A percentile compares a stretch with the other conserved stretches of the same genome.
These are phyloP conservation scores for Mimachlamys varia DNA, from an alignment of 2,888 invertebrate genomes.

Conservation along the genomic window DNA sequence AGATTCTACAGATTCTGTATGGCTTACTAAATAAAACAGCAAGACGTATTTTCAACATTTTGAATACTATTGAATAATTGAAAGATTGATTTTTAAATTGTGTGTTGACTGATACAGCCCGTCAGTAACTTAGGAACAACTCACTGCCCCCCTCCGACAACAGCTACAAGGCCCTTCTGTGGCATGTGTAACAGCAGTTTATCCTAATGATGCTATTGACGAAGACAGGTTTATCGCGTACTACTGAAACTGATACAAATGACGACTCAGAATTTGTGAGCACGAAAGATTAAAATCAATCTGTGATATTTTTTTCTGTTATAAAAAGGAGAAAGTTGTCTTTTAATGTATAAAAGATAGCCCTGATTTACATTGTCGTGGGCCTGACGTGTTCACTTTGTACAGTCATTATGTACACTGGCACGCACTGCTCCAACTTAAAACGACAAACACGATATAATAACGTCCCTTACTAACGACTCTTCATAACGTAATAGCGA, in stretches of 20 bases:
- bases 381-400: background rate
- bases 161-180: background rate
- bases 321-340: constrained; percentile 8
- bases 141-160: background rate
- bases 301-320: background rate
- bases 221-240: constrained; percentile 22
- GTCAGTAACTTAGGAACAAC: background rate
- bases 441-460: background rate
- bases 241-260: background rate
- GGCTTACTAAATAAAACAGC: background rate
- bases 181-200: background rate
- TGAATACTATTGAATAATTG: background rate
- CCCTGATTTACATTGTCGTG: background rate
- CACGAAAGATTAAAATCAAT: constrained; percentile 21
- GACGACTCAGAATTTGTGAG: background rate
- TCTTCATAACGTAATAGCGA: background rate
- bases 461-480: background rate
- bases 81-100: background rate
- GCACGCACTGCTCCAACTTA: background rate
- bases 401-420: background rate
- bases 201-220: constrained; percentile 1
- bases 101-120: background rate
- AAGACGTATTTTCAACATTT: background rate
- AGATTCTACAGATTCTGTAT: background rate
- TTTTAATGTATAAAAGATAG: background rate